Conservation (phyloP, 2,888 invertebrate genomes). For the Buathra laborator region DNA sequence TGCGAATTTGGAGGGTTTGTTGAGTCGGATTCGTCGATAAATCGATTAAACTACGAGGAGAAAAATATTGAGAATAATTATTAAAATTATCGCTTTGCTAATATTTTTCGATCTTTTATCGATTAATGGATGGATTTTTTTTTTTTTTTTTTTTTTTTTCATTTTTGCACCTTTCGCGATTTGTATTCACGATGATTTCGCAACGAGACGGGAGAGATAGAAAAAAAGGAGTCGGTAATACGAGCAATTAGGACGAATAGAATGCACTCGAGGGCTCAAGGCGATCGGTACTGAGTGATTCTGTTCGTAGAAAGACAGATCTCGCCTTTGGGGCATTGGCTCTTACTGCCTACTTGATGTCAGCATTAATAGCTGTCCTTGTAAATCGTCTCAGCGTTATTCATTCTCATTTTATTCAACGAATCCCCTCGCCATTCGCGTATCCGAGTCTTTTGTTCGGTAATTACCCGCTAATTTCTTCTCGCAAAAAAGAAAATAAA, state of each 20-base stretch:
- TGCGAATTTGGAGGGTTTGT: no score
- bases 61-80: no score
- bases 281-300: constrained; percentile 9
- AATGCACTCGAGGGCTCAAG: neutral
- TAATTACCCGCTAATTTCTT: neutral
- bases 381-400: constrained; percentile 4
- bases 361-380: constrained; percentile 38
- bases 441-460: no score
- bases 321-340: constrained; percentile 50
- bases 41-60: no score
- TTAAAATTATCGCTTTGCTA: no score
- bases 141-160: no score
- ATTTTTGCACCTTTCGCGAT: neutral
- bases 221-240: neutral
- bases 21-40: no score
- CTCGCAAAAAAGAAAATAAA: no score
- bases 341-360: neutral
- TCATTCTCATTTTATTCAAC: constrained; percentile 39
- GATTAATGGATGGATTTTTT: no score
- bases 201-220: neutral
- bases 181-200: neutral
- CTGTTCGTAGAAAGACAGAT: constrained; percentile 31
- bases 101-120: no score
- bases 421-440: neutral
- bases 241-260: neutral